Conservation (phyloP, 1,140 invertebrate genomes). For the Aphidius ervi region DNA sequence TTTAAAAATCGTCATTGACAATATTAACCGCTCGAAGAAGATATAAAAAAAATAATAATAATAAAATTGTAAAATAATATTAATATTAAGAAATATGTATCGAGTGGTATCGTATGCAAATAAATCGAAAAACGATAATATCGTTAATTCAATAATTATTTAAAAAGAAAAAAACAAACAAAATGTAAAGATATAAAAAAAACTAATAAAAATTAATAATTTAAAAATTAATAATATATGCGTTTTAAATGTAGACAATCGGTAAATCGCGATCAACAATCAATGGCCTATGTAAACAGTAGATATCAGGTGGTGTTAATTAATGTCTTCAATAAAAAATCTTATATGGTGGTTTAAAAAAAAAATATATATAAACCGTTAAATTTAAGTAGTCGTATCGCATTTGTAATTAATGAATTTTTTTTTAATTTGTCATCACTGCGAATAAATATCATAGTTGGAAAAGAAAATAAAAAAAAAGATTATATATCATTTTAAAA, state of each 20-base stretch:
- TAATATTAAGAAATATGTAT: conserved; percentile 25
- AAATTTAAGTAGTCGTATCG: too few species aligned
- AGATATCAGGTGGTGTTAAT: conserved; percentile 30
- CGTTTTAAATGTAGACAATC: conserved; percentile 17
- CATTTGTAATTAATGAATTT: too few species aligned
- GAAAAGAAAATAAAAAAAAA: too few species aligned
- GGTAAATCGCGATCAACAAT: conserved; percentile 31
- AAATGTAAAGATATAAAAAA: neutral
- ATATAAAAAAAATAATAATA: too few species aligned
- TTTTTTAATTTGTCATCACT: neutral
- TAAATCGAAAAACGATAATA: neutral
- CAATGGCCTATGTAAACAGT: conserved; percentile 37
- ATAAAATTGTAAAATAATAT: conserved; percentile 18
- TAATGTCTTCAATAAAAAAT: conserved; percentile 30
- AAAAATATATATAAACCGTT: too few species aligned
- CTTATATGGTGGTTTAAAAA: too few species aligned
- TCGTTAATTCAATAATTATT: conserved; percentile 1
- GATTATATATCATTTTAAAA: too few species aligned
- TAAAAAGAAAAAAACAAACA: conserved; percentile 2
- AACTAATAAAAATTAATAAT: conserved; percentile 13
- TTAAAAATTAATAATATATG: conserved; percentile 18
- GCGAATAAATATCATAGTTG: too few species aligned
- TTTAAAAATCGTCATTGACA: conserved; percentile 31
- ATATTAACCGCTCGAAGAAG: conserved; percentile 30
- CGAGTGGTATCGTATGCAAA: conserved; percentile 9